Evolutionary conservation across 2,888 invertebrate species (phyloP).

Genomic region (Macrophya annulata): DNA sequence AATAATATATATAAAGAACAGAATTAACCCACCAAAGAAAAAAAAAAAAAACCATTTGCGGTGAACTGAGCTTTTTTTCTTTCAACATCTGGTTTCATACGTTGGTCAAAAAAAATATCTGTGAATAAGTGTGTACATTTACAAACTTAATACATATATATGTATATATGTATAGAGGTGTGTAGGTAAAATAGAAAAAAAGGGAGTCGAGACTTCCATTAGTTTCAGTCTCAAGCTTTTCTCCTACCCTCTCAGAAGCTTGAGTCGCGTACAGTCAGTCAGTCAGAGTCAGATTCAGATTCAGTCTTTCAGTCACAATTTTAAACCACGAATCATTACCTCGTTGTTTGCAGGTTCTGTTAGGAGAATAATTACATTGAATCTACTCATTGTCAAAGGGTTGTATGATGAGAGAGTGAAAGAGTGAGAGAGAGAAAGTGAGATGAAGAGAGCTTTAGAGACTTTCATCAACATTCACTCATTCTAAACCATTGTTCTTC

Average conservation of each 20-base stretch:
- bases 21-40: background rate
- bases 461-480: constrained; percentile 38
- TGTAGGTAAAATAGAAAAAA: background rate
- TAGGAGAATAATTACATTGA: constrained; percentile 31
- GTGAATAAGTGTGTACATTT: background rate
- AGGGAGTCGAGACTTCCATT: constrained; percentile 30
- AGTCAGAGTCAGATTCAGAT: constrained; percentile 1
- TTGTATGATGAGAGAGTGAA: background rate
- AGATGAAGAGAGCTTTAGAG: background rate
- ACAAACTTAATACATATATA: too few species aligned
- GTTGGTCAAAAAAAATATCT: too few species aligned
- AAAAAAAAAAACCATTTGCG: background rate
- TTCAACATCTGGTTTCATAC: background rate
- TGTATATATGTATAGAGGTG: background rate
- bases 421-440: background rate
- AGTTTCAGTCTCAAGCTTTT: constrained; percentile 32
- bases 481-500: constrained; percentile 21
- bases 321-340: constrained; percentile 23
- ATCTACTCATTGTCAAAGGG: constrained; percentile 35
- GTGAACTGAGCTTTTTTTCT: too few species aligned
- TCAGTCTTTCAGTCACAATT: constrained; percentile 10
- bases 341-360: background rate
- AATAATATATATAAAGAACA: too few species aligned
- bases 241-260: background rate
- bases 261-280: background rate